Percentiles rank a stretch among this genome's conserved stretches.
Conservation (phyloP, 2,888 invertebrate species). For the Orthosia gracilis region DNA sequence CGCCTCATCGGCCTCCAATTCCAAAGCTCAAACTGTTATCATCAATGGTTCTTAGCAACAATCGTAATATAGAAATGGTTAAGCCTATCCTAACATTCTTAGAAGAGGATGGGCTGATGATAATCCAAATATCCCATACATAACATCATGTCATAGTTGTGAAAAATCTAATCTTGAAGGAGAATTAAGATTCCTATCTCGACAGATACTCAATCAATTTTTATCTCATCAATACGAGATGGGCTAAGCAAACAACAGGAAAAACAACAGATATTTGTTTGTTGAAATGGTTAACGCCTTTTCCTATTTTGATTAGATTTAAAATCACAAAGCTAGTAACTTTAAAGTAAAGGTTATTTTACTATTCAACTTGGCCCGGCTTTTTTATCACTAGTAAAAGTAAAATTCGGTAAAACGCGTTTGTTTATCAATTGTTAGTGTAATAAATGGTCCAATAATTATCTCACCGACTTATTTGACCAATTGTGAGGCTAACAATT, state of each 20-base stretch:
- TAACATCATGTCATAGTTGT: constrained; percentile 4
- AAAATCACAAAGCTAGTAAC: neutral
- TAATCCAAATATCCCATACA: constrained; percentile 1
- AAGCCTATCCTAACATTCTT: constrained; percentile 19
- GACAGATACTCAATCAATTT: constrained; percentile 49
- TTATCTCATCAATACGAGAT: constrained; percentile 37
- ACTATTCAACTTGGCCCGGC: too few relatives aligned
- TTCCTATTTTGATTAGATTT: neutral
- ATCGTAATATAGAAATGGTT: neutral
- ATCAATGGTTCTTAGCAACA: neutral
- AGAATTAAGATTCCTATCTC: constrained; percentile 25
- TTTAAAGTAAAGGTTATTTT: too few relatives aligned
- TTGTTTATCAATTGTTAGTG: too few relatives aligned
- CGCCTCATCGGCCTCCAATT: neutral
- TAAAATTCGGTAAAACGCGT: too few relatives aligned
- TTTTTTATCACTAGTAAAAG: too few relatives aligned
- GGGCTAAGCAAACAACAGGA: constrained; percentile 2
- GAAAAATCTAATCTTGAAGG: constrained; percentile 44
- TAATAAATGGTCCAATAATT: too few relatives aligned
- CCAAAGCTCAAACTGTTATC: neutral
- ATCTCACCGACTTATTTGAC: too few relatives aligned
- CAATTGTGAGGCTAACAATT: too few relatives aligned
- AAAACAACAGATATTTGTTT: constrained; percentile 13
- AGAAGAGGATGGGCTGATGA: neutral
- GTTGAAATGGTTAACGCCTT: neutral